phyloP scores from a whole-genome alignment of 2,113 vertebrate species.

The Lagopus muta region DNA sequence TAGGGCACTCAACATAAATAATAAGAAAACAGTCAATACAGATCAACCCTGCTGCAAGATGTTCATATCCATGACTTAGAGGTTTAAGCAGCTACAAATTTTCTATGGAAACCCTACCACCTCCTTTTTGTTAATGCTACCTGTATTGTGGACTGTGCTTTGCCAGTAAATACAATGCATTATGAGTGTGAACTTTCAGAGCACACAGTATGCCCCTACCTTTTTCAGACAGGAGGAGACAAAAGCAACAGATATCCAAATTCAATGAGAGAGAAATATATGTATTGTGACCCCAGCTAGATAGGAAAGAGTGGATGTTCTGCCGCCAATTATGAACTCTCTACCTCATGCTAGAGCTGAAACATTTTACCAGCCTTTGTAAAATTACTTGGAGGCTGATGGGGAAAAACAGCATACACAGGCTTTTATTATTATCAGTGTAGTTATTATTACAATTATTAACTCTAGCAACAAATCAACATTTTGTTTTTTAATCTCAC shows the following conservation, averaged over 20 bases:
- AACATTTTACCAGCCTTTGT: not conserved
- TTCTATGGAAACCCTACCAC: accelerated
- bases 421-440: not conserved
- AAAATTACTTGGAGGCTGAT: not conserved
- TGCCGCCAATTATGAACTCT: not conserved
- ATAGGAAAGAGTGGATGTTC: not conserved
- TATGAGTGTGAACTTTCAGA: not conserved
- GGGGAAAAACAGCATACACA: not conserved
- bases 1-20: not conserved
- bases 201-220: not conserved
- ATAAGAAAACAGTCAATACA: not conserved
- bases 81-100: not conserved
- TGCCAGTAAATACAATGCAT: not conserved
- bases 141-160: not conserved
- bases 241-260: not conserved
- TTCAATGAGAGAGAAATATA: not conserved
- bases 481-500: not conserved
- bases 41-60: not conserved
- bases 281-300: accelerated
- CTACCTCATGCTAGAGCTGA: not conserved
- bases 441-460: not conserved
- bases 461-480: not conserved
- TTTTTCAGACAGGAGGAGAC: not conserved
- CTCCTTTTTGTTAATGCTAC: not conserved
- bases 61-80: not conserved